Evolutionary conservation across 2,113 vertebrate species (phyloP), one percentile per base, ranked within the genome.

Genomic region (Stomatorhinus ivindoensis): DNA sequence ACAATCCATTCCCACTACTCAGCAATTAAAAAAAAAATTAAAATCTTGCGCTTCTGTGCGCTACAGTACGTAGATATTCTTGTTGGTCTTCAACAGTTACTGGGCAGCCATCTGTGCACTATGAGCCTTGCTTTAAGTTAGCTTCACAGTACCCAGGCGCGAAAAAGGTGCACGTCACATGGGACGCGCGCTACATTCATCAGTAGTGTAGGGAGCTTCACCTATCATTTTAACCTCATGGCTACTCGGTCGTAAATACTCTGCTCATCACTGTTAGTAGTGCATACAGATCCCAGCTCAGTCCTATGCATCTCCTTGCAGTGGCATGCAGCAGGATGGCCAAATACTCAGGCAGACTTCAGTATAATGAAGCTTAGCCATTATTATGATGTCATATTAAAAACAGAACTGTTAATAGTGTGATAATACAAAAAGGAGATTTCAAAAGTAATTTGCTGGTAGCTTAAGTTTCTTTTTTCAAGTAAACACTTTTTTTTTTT

Each of bases 1-100:
- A 90, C 91, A 90, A 90, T 50, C 58, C 9, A 87, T 86, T 73
- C 89, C 89, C 24, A 87, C 82, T 51, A 91, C 89, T 88, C 89
- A 5, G 69, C 42, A 51, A 90, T 89, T 89, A 31, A 51, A 88
- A 90, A 87, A 8, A 82, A 53, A 5, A 90, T 65, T 5, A 82
- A 69, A 47, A 50, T 55, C 24, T 31, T n/a, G 1, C 1, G 6
- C 5, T 55, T 47, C 27, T 55, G 35, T 87, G 50, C 9, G 47
- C 44, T 87, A 87, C 85, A 87, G 85, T 87, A 87, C 85, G 0
- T 53, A 7, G 50, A 87, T 53, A 87, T 53, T 86, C 47, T 55
- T n/a, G 2, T 87, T 87, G 48, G 48, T 87, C 50, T 86, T 27
- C 47, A 8, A 11, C 82, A 47, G 39, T 44, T 47, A 44, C 24